Evolutionary conservation across 2,113 vertebrate genomes (phyloP), one percentile per base, ranked within the genome.

Genomic region (Brevimyrus niger): DNA sequence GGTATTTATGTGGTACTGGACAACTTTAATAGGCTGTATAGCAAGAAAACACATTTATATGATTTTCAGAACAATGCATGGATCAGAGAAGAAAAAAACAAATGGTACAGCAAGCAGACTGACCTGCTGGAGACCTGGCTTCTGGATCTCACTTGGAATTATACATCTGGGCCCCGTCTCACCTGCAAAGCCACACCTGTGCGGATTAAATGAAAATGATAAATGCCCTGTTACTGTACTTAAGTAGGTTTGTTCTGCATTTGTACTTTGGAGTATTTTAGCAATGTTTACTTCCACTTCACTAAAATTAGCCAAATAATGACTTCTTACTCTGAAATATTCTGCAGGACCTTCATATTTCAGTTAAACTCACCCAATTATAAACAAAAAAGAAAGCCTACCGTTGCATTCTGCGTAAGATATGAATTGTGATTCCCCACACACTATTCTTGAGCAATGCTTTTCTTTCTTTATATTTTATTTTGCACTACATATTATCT

Each of bases 1-100:
- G 90, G 98, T 99, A 90, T 99, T 99, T 92, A 99, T 98, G 92
- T 98, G 98, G 93, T 97, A 98, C 89, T 99, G 98, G 88, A 99
- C 97, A 91, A 99, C 98, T 94, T 94, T 98, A 93, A 97, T 85
- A 48, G 97, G 96, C 98, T 99, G 94, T 11, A 92, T 94, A 82
- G 84, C 23, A 94, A 46, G 92, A 61, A 95, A 89, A 92, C 2
- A n/a, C 35, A 90, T 47, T 61, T 42, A 65, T 13, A 21, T 11
- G 15, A 46, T 11, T 47, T n/a, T 89, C 27, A 88, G 15, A 35
- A 38, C 42, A 51, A 44, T 13, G 19, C 3, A 58, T 69, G 15
- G 6, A 80, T 17, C 31, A 38, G 27, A 53, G 50, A 15, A 21
- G 11, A 85, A 21, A 85, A 35, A 89, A 42, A 23, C 48, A 42